These are phyloP conservation scores for Myotis yumanensis DNA, from an alignment of 2,113 vertebrate species.

Conservation along the genomic window DNA sequence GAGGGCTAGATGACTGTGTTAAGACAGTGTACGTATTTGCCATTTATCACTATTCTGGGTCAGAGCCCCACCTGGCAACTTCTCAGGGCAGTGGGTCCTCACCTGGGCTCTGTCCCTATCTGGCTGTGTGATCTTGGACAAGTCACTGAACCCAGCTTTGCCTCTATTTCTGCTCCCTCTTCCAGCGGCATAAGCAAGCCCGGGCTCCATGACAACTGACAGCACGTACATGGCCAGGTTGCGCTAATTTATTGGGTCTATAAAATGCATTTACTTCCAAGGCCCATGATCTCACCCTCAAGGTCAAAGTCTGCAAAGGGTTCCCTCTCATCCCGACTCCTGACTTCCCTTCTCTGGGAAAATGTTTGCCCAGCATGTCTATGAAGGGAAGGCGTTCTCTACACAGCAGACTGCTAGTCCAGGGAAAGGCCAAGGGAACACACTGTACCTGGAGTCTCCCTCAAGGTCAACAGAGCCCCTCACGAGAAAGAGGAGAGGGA, in stretches of 20 bases:
- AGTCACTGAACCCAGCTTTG: not conserved
- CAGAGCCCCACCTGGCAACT: not conserved
- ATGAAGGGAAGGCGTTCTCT: not conserved
- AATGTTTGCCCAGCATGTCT: not conserved
- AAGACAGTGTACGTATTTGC: not conserved
- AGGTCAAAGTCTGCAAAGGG: conserved; percentile 46
- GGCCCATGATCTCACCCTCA: conserved; percentile 46
- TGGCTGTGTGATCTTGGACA: not conserved
- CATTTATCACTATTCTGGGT: not conserved
- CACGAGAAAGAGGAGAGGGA: fast-evolving
- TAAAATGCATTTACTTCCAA: conserved; percentile 57
- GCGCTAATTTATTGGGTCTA: conserved; percentile 59
- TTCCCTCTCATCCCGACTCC: not conserved
- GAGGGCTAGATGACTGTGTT: too few relatives aligned
- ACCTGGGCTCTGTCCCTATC: not conserved
- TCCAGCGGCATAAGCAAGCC: not conserved
- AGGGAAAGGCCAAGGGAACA: not conserved
- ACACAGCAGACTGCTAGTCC: not conserved
- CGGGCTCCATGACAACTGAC: not conserved
- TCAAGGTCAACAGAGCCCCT: not conserved
- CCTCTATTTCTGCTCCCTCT: conserved; percentile 3
- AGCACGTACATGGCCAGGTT: not conserved
- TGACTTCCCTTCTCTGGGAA: not conserved
- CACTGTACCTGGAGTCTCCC: not conserved
- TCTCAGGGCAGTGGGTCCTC: not conserved